These are phyloP conservation scores for Chelon auratus DNA, from an alignment of 2,797 vertebrate genomes.

Conservation along the genomic window DNA sequence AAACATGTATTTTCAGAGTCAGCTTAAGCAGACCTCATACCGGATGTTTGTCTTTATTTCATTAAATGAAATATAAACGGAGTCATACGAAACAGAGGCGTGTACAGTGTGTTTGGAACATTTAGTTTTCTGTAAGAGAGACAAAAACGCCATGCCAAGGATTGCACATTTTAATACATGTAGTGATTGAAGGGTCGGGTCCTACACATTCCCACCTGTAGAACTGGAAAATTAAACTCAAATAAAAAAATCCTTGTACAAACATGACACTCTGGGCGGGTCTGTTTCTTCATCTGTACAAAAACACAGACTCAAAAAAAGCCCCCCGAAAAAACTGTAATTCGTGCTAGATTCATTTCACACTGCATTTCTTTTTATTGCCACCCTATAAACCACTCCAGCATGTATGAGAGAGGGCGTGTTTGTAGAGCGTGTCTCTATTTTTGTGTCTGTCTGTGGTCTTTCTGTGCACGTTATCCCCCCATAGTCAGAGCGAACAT, in stretches of 20 bases:
- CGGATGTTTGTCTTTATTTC: slow-evolving; percentile 3
- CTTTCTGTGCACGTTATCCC: slow-evolving; percentile 50
- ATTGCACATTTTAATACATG: slow-evolving; percentile 38
- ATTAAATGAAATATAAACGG: slow-evolving; percentile 19
- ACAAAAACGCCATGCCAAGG: slow-evolving; percentile 16
- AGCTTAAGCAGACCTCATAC: neutral
- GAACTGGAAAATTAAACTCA: slow-evolving; percentile 69
- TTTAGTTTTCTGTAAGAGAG: slow-evolving; percentile 25
- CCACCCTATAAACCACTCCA: slow-evolving; percentile 71
- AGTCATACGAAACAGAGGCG: neutral
- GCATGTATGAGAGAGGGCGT: slow-evolving; percentile 24
- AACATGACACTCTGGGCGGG: slow-evolving; percentile 67
- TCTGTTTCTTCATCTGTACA: slow-evolving; percentile 68
- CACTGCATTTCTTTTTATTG: slow-evolving; percentile 74
- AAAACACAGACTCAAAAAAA: slow-evolving; percentile 69
- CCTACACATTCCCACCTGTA: slow-evolving; percentile 58
- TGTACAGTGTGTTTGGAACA: neutral
- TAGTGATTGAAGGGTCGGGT: slow-evolving; percentile 41
- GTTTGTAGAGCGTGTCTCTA: slow-evolving; percentile 3
- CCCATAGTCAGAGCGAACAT: slow-evolving; percentile 43
- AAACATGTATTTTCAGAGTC: slow-evolving; percentile 1
- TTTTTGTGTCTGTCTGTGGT: slow-evolving; percentile 47
- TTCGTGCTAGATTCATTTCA: slow-evolving; percentile 74
- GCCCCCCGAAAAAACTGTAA: slow-evolving; percentile 56
- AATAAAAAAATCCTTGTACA: slow-evolving; percentile 68